A percentile compares a stretch with the other conserved stretches of the same genome.
phyloP scores from a whole-genome alignment of 2,113 vertebrate species.

The Ellobius talpinus region DNA sequence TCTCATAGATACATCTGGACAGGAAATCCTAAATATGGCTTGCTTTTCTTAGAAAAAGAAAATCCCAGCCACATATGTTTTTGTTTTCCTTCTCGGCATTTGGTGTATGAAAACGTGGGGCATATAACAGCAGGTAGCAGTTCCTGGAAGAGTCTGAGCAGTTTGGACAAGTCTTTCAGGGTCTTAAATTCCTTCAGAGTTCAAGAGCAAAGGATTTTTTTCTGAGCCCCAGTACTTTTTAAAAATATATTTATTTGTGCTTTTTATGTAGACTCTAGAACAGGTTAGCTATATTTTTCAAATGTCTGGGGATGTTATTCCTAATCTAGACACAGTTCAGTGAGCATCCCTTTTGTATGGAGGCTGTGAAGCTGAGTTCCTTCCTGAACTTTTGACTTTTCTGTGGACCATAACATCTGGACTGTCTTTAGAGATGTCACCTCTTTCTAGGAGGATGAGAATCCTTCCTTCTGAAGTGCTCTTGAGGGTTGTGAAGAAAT shows the following conservation, averaged over 20 bases:
- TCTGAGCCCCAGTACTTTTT: neutral
- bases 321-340: constrained; percentile 10
- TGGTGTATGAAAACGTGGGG: constrained; percentile 33
- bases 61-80: constrained; percentile 50
- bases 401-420: neutral
- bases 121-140: constrained; percentile 57
- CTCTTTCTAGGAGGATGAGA: neutral
- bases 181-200: constrained; percentile 14
- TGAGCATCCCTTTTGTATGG: neutral
- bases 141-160: constrained; percentile 3
- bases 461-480: neutral
- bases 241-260: constrained; percentile 51
- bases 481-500: constrained; percentile 20
- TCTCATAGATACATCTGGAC: constrained; percentile 68
- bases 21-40: constrained; percentile 76
- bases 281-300: constrained; percentile 13
- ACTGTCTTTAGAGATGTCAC: constrained; percentile 30
- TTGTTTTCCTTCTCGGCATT: constrained; percentile 58
- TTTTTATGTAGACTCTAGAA: constrained; percentile 60
- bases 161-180: neutral
- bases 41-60: constrained; percentile 72
- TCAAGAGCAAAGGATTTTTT: constrained; percentile 33
- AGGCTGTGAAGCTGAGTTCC: constrained; percentile 2
- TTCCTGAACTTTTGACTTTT: constrained; percentile 16
- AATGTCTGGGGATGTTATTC: constrained; percentile 18